Conservation (phyloP, 1,140 invertebrate genomes). For the Ceratitis capitata region DNA sequence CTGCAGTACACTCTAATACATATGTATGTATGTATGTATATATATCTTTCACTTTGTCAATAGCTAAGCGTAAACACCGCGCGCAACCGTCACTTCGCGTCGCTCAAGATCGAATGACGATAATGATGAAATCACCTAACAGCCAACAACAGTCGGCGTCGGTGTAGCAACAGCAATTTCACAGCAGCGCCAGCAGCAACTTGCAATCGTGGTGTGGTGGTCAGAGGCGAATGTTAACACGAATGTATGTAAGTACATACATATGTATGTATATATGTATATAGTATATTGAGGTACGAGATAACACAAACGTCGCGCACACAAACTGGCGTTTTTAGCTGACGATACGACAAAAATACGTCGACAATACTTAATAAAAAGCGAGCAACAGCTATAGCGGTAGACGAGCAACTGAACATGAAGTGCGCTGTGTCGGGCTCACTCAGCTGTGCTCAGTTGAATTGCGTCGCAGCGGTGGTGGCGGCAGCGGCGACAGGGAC, state of each 20-base stretch:
- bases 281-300: too few species aligned
- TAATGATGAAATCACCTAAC: conserved; percentile 27
- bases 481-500: background rate
- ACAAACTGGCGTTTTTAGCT: too few species aligned
- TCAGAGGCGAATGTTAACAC: background rate
- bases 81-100: background rate
- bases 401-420: background rate
- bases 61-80: background rate
- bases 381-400: background rate
- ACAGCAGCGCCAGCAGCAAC: conserved; percentile 14
- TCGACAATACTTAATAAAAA: background rate
- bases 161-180: background rate
- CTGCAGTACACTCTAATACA: background rate
- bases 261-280: too few species aligned
- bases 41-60: background rate
- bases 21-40: too few species aligned
- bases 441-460: background rate
- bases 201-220: conserved; percentile 2
- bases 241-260: too few species aligned
- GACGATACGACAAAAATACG: background rate
- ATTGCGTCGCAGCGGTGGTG: background rate
- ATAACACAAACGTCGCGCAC: background rate
- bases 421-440: background rate
- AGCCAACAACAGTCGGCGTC: background rate
- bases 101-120: background rate